Evolutionary conservation across 2,113 vertebrate genomes (phyloP).

Genomic region (Centropristis striata): DNA sequence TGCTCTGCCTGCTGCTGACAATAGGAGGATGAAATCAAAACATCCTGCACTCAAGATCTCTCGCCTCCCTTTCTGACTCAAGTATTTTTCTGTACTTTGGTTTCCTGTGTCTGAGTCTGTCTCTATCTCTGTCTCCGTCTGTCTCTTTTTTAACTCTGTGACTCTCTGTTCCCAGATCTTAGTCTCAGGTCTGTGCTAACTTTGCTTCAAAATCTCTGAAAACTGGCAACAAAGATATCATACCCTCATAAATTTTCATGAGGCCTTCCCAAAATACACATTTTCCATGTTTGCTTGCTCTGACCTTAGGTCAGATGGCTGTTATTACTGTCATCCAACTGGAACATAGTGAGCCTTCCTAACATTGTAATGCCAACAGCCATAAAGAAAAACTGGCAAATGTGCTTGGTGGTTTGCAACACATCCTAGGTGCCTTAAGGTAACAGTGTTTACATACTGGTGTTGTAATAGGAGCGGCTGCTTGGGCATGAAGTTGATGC

Average conservation of each 20-base stretch:
- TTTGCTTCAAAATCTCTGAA: slow-evolving; percentile 6
- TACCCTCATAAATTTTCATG: slow-evolving; percentile 7
- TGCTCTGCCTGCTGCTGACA: slow-evolving; percentile 55
- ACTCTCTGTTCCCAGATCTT: not conserved
- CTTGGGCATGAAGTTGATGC: too few relatives aligned
- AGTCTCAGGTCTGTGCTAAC: not conserved
- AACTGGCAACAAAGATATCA: slow-evolving; percentile 7
- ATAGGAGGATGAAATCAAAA: slow-evolving; percentile 68
- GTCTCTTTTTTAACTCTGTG: not conserved
- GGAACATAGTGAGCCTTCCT: not conserved
- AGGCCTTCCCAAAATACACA: slow-evolving; percentile 27
- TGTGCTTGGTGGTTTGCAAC: not conserved
- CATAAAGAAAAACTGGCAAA: not conserved
- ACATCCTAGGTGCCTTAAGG: not conserved
- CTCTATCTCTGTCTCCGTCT: not conserved
- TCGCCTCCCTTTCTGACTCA: slow-evolving; percentile 7
- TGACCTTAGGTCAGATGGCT: not conserved
- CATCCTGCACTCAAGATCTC: slow-evolving; percentile 54
- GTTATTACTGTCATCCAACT: not conserved
- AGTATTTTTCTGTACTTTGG: slow-evolving; percentile 14
- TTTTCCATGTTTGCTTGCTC: slow-evolving; percentile 13
- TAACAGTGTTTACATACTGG: not conserved
- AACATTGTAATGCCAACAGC: not conserved
- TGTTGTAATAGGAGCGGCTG: too few relatives aligned
- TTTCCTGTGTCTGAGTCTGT: slow-evolving; percentile 15